Evolutionary conservation across 2,888 invertebrate genomes (phyloP), one percentile per base, ranked within the genome.

Genomic region (Stratiomys singularior): DNA sequence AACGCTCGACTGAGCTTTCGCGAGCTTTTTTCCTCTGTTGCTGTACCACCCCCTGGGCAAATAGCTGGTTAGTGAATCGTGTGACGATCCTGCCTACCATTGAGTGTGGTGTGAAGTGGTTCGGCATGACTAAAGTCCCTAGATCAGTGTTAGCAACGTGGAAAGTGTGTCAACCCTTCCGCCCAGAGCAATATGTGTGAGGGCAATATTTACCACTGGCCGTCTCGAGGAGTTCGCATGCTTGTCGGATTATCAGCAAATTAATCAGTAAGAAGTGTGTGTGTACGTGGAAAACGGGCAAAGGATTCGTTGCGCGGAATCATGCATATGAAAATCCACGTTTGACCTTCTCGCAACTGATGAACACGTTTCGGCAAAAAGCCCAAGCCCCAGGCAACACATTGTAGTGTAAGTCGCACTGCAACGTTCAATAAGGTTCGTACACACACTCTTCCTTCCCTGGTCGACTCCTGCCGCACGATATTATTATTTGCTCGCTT

Each of bases 361-460:
- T 46, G 69, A 69, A 25, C 46, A 47, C 47, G 69, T 69, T 69
- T 69, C 69, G 69, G 46, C 27, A 44, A 18, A 69, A 47, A 46
- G 69, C 46, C 69, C 25, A 46, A 69, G 69, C 69, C 47, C 47
- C 46, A 46, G 25, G 69, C 69, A 69, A 47, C 69, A 27, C 47
- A 69, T 69, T 69, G 47, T 69, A 46, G 69, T 47, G 47, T 69
- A 27, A 47, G 69, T 69, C 69, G 47, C 69, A 69, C 69, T 69
- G 69, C 69, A 69, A 47, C 69, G 47, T 69, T 69, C 69, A 69
- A 69, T 69, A 47, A 69, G 69, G 69, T 69, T 47, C 47, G 69
- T 69, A 27, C 69, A 66, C 23, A 44, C 44, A 4, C 60, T 25
- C 60, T 25, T 4, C 5, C 21, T 7, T 21, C 60, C 25, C 23